These are phyloP conservation scores for Pecten maximus DNA, from an alignment of 2,888 invertebrate species.

Conservation along the genomic window DNA sequence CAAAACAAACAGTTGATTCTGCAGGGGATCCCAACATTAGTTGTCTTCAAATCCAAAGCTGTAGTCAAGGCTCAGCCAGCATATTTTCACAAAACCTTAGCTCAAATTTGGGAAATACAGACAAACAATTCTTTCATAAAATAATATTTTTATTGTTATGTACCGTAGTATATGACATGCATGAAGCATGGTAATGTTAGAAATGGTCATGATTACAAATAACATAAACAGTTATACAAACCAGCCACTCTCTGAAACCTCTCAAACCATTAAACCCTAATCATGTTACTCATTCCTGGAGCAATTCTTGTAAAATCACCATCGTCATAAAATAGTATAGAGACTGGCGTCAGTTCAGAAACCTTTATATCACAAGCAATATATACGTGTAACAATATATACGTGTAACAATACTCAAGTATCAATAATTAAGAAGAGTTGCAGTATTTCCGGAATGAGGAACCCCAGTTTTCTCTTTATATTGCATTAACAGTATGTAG, in stretches of 20 bases:
- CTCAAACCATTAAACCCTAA: not conserved
- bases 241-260: not conserved
- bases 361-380: not conserved
- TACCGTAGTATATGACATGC: not conserved
- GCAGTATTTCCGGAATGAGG: too few relatives aligned
- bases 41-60: too few relatives aligned
- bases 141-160: conserved; percentile 28
- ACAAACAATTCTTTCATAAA: conserved; percentile 5
- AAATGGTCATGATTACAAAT: not conserved
- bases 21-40: too few relatives aligned
- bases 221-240: not conserved
- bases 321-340: not conserved
- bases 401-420: too few relatives aligned
- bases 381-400: too few relatives aligned
- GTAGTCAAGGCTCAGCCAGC: too few relatives aligned
- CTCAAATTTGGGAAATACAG: not conserved
- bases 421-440: too few relatives aligned
- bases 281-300: not conserved
- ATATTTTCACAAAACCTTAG: too few relatives aligned
- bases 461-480: too few relatives aligned
- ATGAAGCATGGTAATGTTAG: conserved; percentile 15
- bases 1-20: too few relatives aligned
- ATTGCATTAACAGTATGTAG: too few relatives aligned
- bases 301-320: not conserved
- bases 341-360: not conserved